Evolutionary conservation across 2,113 vertebrate species (phyloP), one percentile per base, ranked within the genome.

Genomic region (Festucalex cinctus): DNA sequence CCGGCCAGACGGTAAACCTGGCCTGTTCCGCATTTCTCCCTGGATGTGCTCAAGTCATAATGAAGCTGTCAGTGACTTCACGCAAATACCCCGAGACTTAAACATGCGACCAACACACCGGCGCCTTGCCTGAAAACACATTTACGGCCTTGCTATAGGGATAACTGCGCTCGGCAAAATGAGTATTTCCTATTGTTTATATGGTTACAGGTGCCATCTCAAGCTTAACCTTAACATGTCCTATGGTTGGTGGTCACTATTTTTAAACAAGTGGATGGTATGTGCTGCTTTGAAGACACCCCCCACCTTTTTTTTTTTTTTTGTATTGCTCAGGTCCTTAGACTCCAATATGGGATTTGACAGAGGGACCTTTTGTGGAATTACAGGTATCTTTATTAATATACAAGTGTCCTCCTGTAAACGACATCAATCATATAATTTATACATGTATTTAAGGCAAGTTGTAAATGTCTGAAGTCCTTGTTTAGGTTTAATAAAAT

Each of bases 61-160:
- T 86, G 82, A 85, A 88, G 84, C 80, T 84, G 87, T 87, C 84
- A 78, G 46, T 26, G 81, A 74, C 79, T 85, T 83, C 81, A 83
- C 83, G 81, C 74, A 60, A 39, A 77, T 69, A 75, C 75, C 72
- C 75, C 46, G 81, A 83, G 84, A 66, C 74, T 76, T 68, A 71
- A 57, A 65, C 80, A 74, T 54, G 76, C 17, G 9, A 51, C 69
- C 48, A 19, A 61, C 73, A 59, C 74, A 75, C 61, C 58, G 60
- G 54, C 44, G 63, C 20, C n/a, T 10, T 51, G 70, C 74, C 69
- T 63, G 74, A 70, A 83, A 74, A 73, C 69, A 64, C 68, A 35
- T 64, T 66, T 78, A 74, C 73, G 77, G 74, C 65, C 58, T 68
- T 58, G 28, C 68, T 67, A 64, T 35, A 6, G 22, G 22, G 22